Base-by-base conservation (phyloP, 1,140 invertebrate genomes). In the Psilanteris sp. region DNA sequence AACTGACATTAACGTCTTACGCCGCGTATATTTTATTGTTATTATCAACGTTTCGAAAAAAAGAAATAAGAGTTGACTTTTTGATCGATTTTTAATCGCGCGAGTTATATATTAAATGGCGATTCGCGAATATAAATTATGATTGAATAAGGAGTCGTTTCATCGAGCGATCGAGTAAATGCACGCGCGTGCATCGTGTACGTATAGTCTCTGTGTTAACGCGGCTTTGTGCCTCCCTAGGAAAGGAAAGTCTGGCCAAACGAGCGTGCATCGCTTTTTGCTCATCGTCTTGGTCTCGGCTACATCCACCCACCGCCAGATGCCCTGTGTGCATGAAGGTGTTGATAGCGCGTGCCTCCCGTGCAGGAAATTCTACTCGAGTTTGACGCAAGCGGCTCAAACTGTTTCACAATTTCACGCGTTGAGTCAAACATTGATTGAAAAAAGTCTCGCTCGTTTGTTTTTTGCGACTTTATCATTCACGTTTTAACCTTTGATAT, bases 401-500 rank as follows among this genome's bases (percentile, higher is more conserved):
- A 48, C 34, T 61, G 29, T 61, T 61, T 61, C 57, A 22, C 57
- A 61, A 61, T 61, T 61, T 61, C 9, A 61, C 57, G 39, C 43
- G 32, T 15, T 24, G 18, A 46, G 36, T 18, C 4, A 4, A 44
- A 37, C 57, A 61, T 29, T 26, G 22, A 16, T 10, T 11, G 8
- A 16, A 6, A 15, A 7, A 61, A n/a, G 39, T 61, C 46, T 61
- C 55, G 46, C 55, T 14, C 18, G 29, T 18, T 10, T 7, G 13
- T 16, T 24, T 41, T n/a, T 3, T n/a, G 18, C 18, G 18, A 20
- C 18, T 20, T 3, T 20, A 20, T 20, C 18, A 6, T 20, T 20
- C 6, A 2, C 6, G 18, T 20, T 20, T 20, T 20, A 20, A 3
- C 6, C 18, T 20, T 20, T 3, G 18, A 20, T n/a, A n/a, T n/a